Percentiles rank a stretch among this genome's conserved stretches.
Conservation (phyloP, 2,888 invertebrate genomes). For the Ophion ellenae region DNA sequence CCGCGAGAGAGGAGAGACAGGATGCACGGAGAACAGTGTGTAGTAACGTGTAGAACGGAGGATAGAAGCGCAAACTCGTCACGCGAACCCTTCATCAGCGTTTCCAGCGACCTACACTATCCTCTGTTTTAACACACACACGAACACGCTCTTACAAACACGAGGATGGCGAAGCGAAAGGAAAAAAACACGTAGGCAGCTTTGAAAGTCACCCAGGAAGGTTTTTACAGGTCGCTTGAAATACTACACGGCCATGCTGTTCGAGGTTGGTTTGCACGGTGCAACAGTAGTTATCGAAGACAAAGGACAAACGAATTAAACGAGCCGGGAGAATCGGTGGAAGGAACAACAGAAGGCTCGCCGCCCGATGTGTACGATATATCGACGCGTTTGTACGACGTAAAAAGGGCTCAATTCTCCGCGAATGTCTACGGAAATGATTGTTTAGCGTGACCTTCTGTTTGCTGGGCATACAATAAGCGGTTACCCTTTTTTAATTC, state of each 20-base stretch:
- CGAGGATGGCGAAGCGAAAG: constrained; percentile 26
- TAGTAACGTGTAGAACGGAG: constrained; percentile 56
- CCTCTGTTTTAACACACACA: constrained; percentile 69
- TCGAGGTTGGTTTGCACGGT: constrained; percentile 27
- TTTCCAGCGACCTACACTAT: constrained; percentile 79
- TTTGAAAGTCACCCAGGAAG: constrained; percentile 3
- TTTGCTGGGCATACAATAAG: neutral
- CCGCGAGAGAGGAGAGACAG: constrained; percentile 83
- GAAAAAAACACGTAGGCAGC: constrained; percentile 6
- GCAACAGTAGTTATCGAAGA: constrained; percentile 38
- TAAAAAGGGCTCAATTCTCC: neutral
- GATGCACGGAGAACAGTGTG: constrained; percentile 80
- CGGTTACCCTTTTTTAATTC: constrained; percentile 8
- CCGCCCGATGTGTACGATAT: constrained; percentile 33
- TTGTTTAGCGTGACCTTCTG: neutral
- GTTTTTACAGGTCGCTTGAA: constrained; percentile 8
- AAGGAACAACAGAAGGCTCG: constrained; percentile 28
- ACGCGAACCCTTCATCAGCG: constrained; percentile 84
- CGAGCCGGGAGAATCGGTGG: constrained; percentile 50
- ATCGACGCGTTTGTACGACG: neutral
- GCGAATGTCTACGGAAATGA: neutral
- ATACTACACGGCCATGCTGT: constrained; percentile 16
- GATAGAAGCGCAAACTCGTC: constrained; percentile 79
- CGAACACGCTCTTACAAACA: constrained; percentile 55
- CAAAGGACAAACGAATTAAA: constrained; percentile 63